Evolutionary conservation across 2,888 invertebrate species (phyloP).

Genomic region (Parelbella ahira): DNA sequence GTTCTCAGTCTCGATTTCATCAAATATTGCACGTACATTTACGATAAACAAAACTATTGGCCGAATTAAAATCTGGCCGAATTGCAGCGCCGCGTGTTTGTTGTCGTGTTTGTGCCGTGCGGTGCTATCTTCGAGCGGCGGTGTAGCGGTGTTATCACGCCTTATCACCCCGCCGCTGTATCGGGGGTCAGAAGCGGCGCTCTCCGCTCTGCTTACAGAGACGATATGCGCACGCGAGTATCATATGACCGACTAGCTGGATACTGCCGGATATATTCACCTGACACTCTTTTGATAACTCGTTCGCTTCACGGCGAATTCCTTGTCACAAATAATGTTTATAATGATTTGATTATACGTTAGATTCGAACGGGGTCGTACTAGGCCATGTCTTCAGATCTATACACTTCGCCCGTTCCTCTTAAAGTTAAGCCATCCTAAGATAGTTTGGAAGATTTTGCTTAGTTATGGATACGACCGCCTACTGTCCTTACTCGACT

Average conservation of each 20-base stretch:
- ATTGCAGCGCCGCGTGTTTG: slow-evolving; percentile 9
- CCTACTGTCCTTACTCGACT: no score
- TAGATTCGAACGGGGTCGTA: no score
- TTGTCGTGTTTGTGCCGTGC: slow-evolving; percentile 4
- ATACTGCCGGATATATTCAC: slow-evolving; percentile 15
- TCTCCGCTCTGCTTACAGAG: slow-evolving; percentile 55
- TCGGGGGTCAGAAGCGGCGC: slow-evolving; percentile 62
- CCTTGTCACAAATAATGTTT: no score
- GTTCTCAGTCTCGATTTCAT: slow-evolving; percentile 25
- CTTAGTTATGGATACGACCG: no score
- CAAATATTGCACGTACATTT: slow-evolving; percentile 21
- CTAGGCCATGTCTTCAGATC: no score
- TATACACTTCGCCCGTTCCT: no score
- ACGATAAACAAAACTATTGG: slow-evolving; percentile 20
- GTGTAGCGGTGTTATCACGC: slow-evolving; percentile 10
- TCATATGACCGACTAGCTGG: slow-evolving; percentile 48
- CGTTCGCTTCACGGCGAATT: no score
- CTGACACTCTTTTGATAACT: no score
- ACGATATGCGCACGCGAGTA: slow-evolving; percentile 58
- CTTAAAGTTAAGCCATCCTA: no score
- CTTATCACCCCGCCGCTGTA: slow-evolving; percentile 44
- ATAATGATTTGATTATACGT: no score
- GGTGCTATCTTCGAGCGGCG: slow-evolving; percentile 12
- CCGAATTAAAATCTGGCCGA: slow-evolving; percentile 20
- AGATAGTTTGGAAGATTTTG: no score